Conservation (phyloP, 1,140 invertebrate genomes). For the Leptopilina boulardi region DNA sequence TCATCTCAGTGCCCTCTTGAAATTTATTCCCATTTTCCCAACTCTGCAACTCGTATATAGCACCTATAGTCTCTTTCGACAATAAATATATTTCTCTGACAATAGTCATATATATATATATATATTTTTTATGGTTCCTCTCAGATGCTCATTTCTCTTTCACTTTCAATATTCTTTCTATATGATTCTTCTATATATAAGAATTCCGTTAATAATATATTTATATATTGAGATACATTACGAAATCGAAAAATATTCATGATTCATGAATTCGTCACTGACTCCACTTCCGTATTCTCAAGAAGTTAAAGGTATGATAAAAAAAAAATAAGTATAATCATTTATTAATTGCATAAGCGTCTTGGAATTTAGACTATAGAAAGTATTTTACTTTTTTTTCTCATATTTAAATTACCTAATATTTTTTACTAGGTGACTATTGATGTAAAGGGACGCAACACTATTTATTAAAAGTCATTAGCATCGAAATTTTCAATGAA, state of each 20-base stretch:
- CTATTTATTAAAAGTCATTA: too few species aligned
- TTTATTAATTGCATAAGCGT: conserved; percentile 1
- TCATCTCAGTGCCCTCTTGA: conserved; percentile 16
- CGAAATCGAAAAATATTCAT: not conserved
- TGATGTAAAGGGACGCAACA: too few species aligned
- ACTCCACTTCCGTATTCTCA: not conserved
- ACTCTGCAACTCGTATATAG: not conserved
- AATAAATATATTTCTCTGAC: not conserved
- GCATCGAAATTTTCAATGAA: too few species aligned
- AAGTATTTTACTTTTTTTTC: not conserved
- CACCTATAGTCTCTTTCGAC: not conserved
- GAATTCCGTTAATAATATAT: not conserved
- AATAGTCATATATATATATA: not conserved
- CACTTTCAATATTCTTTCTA: not conserved
- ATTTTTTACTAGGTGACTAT: not conserved
- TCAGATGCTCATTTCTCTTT: not conserved
- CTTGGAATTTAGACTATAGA: conserved; percentile 3
- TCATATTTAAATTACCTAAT: not conserved
- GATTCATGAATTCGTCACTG: not conserved
- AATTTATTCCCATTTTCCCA: conserved; percentile 25
- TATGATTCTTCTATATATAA: not conserved
- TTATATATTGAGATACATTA: not conserved
- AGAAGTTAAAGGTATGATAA: not conserved
- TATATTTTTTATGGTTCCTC: not conserved
- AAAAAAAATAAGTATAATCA: not conserved